Percentiles rank a stretch among this genome's conserved stretches.
Evolutionary conservation across 2,797 vertebrate species (phyloP).

Genomic region (Scomberomorus guttatus): DNA sequence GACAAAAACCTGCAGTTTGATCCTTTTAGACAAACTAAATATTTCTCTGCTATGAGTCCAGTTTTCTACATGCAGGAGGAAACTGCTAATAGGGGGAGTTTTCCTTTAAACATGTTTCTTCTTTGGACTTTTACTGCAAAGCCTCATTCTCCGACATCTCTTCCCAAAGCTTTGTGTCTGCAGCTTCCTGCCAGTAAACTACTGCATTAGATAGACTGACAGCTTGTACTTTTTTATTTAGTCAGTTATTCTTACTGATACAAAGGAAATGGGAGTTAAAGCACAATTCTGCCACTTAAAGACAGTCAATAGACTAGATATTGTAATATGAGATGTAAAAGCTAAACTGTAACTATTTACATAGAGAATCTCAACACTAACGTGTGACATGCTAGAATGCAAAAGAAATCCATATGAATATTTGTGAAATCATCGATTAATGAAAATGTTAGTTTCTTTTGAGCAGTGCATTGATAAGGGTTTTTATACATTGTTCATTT

Average conservation of each 20-base stretch:
- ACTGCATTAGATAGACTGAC: conserved; percentile 94
- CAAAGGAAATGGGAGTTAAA: conserved; percentile 95
- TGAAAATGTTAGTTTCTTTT: conserved; percentile 94
- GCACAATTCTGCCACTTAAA: conserved; percentile 99
- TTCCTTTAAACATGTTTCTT: conserved; percentile 58
- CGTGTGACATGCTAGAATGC: conserved; percentile 97
- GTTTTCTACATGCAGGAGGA: background rate
- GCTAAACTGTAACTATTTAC: conserved; percentile 96
- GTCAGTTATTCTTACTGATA: conserved; percentile 92
- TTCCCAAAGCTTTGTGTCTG: conserved; percentile 93
- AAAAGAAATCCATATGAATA: conserved; percentile 95
- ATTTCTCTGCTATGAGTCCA: background rate
- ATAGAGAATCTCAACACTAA: conserved; percentile 92
- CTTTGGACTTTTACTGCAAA: conserved; percentile 77
- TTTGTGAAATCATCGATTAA: conserved; percentile 97
- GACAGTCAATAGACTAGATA: conserved; percentile 90
- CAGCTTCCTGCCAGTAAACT: conserved; percentile 94
- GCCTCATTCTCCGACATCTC: conserved; percentile 87
- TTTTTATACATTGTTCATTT: conserved; percentile 92
- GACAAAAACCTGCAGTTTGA: background rate
- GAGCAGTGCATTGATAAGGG: conserved; percentile 93
- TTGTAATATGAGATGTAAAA: conserved; percentile 92
- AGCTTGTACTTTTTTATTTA: conserved; percentile 87
- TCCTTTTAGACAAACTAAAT: background rate
- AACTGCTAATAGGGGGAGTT: conserved; percentile 54